Evolutionary conservation across 2,888 invertebrate species (phyloP).

Genomic region (Linnaemya tessellans): DNA sequence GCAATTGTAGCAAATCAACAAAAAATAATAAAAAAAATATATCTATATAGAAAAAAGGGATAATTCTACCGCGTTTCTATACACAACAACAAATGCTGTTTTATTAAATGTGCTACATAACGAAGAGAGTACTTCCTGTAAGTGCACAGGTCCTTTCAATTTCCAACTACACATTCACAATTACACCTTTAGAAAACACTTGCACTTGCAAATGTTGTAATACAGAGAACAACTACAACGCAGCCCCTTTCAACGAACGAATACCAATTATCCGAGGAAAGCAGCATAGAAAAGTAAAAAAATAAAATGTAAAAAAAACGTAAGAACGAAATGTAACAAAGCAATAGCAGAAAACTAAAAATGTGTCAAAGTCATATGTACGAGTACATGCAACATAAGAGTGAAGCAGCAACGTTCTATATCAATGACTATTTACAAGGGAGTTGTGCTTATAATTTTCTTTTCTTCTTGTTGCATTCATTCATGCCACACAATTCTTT

Average conservation of each 20-base stretch:
- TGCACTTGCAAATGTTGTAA: slow-evolving; percentile 68
- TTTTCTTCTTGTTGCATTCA: slow-evolving; percentile 27
- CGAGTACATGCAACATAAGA: slow-evolving; percentile 38
- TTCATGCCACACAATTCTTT: slow-evolving; percentile 34
- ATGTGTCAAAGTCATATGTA: slow-evolving; percentile 59
- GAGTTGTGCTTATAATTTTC: slow-evolving; percentile 6
- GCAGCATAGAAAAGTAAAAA: slow-evolving; percentile 10
- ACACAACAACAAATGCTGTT: slow-evolving; percentile 38
- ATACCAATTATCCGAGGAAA: slow-evolving; percentile 62
- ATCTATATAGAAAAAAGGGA: slow-evolving; percentile 32
- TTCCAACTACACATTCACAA: slow-evolving; percentile 1
- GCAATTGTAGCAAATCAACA: slow-evolving; percentile 41
- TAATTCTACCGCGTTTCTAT: slow-evolving; percentile 45
- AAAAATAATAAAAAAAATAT: too few species aligned
- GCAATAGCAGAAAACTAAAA: slow-evolving; percentile 31
- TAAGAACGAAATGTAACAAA: slow-evolving; percentile 12
- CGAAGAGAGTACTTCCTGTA: slow-evolving; percentile 62
- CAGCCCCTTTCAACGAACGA: slow-evolving; percentile 17
- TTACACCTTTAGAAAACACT: slow-evolving; percentile 57
- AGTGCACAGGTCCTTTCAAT: slow-evolving; percentile 44
- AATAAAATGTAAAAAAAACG: not conserved
- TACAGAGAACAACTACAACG: slow-evolving; percentile 7
- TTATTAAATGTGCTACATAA: slow-evolving; percentile 39
- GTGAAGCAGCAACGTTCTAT: slow-evolving; percentile 52
- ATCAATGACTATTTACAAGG: slow-evolving; percentile 45